These are phyloP conservation scores for Vespertilio murinus DNA, from an alignment of 2,797 vertebrate species.

Conservation along the genomic window DNA sequence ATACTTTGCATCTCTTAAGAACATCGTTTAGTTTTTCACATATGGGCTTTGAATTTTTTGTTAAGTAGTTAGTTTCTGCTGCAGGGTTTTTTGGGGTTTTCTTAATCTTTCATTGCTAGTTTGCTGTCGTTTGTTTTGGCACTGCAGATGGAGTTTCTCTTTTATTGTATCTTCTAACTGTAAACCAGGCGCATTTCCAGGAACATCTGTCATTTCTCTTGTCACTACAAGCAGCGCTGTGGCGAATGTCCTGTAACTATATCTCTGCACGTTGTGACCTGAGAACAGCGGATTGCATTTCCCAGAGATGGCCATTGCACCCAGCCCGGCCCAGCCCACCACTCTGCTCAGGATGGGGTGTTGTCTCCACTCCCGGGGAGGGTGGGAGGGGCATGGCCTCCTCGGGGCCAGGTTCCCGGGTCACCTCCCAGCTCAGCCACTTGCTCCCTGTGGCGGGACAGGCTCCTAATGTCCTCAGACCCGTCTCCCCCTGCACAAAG, in stretches of 20 bases:
- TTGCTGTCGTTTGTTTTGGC: neutral
- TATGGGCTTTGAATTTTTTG: neutral
- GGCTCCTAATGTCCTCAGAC: neutral
- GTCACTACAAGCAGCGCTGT: neutral
- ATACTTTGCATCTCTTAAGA: neutral
- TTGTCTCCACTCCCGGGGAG: neutral
- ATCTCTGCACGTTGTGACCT: neutral
- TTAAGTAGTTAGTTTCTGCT: neutral
- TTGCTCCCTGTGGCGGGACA: neutral
- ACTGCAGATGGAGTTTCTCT: neutral
- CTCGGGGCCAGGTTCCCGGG: neutral
- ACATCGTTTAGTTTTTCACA: neutral
- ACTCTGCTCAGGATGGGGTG: neutral
- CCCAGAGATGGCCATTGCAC: neutral
- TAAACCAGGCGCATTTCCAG: neutral
- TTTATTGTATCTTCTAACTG: neutral
- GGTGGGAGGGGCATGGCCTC: no score
- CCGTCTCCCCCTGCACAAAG: neutral
- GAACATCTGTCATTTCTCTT: neutral
- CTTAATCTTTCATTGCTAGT: neutral
- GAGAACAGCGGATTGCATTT: neutral
- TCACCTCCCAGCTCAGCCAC: neutral
- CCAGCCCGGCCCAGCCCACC: neutral
- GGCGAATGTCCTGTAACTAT: neutral
- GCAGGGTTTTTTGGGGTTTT: neutral